Base-by-base conservation (phyloP, 2,797 vertebrate genomes). In the Enteromius trimaculatus region DNA sequence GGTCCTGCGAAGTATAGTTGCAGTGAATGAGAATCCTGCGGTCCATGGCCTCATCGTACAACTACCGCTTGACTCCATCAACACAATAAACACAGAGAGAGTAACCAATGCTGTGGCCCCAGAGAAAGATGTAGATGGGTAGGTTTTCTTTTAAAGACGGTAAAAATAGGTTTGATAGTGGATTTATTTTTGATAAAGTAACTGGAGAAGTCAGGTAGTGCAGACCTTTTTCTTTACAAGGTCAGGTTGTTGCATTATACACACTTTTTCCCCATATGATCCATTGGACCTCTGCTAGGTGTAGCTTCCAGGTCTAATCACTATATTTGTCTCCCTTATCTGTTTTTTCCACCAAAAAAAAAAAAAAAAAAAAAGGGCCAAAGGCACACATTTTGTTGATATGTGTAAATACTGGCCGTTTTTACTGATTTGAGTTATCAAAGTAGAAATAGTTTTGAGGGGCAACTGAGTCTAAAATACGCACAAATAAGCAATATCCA, bases 41-140 rank as follows among this genome's bases (percentile, higher is more conserved):
- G 89, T 98, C 65, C 97, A 99, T 23, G 97, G 97, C 5, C 94
- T 98, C 76, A 96, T 99, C 64, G 96, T 99, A 31, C 98, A 99
- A 90, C 93, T 99, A 3, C 97, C 97, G 0, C 94, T 99, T 66
- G 97, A 99, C 90, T 96, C 96, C 0, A 78, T 95, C 37, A 92
- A 95, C 76, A 86, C 86, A 79, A 96, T 99, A 44, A 93, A 96
- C 90, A 95, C 94, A 0, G 96, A 98, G 74, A 93, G 92, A 72
- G 88, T 99, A 88, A 95, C 96, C 82, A 96, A 98, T 71, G 91
- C 96, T 0, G 95, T 99, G 17, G 88, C 92, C 1, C 97, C 97
- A 0, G 94, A 96, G 69, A 99, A 99, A 89, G 98, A 99, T 0
- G 96, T 99, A 72, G 98, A 99, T 77, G 98, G 98, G 97, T 98